phyloP scores from a whole-genome alignment of 1,140 invertebrate genomes.

The Coelopa frigida region DNA sequence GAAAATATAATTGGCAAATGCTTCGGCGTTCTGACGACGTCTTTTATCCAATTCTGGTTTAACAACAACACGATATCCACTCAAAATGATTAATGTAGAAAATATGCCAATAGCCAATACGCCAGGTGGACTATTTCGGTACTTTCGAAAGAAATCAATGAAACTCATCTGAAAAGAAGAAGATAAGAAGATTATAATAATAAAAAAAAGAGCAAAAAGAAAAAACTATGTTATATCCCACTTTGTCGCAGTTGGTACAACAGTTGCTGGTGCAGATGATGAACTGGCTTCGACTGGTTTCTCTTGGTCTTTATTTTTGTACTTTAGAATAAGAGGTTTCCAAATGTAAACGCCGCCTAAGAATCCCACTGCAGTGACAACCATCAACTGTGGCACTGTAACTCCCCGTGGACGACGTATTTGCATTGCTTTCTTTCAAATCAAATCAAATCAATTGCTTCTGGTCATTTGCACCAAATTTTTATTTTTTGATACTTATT shows the following conservation, averaged over 20 bases:
- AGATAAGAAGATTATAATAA: slow-evolving; percentile 16
- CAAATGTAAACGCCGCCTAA: slow-evolving; percentile 44
- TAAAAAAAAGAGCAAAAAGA: slow-evolving; percentile 20
- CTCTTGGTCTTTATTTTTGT: slow-evolving; percentile 21
- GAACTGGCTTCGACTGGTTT: too few species aligned
- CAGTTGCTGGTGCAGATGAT: too few species aligned
- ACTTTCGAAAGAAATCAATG: slow-evolving; percentile 36
- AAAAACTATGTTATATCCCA: slow-evolving; percentile 16
- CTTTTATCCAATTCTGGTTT: slow-evolving; percentile 25
- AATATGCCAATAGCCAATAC: slow-evolving; percentile 39
- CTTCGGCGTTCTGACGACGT: slow-evolving; percentile 29
- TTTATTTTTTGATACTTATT: too few species aligned
- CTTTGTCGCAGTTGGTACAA: too few species aligned
- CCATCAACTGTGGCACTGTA: slow-evolving; percentile 40
- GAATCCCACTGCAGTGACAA: slow-evolving; percentile 41
- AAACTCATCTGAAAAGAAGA: slow-evolving; percentile 40
- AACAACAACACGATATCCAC: slow-evolving; percentile 29
- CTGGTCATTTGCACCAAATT: too few species aligned
- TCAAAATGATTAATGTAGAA: slow-evolving; percentile 23
- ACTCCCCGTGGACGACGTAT: slow-evolving; percentile 43
- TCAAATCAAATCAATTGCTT: too few species aligned
- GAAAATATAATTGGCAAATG: slow-evolving; percentile 38
- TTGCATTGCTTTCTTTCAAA: too few species aligned
- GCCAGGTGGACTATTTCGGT: slow-evolving; percentile 34
- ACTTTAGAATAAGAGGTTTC: slow-evolving; percentile 37